Percentiles rank a stretch among this genome's conserved stretches.
Evolutionary conservation across 2,797 vertebrate species (phyloP).

Genomic region (Chanos chanos): DNA sequence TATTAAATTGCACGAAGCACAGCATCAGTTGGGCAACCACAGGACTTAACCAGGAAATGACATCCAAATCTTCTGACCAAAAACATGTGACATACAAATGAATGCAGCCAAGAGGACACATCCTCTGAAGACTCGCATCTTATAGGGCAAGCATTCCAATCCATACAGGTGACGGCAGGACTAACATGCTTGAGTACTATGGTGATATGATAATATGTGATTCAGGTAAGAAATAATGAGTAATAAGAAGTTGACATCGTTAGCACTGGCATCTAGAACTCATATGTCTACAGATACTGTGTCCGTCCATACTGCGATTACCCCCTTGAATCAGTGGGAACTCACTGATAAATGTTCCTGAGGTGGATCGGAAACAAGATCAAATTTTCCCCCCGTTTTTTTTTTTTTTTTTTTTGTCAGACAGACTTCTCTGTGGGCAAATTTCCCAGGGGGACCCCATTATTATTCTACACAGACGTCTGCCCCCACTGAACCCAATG

Average conservation of each 20-base stretch:
- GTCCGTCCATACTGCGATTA: not conserved
- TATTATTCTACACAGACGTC: slow-evolving; percentile 77
- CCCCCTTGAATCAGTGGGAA: slow-evolving; percentile 58
- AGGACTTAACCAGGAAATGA: slow-evolving; percentile 58
- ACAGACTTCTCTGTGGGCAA: slow-evolving; percentile 68
- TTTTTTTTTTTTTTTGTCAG: slow-evolving; percentile 63
- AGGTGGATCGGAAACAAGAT: slow-evolving; percentile 69
- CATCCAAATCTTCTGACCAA: slow-evolving; percentile 35
- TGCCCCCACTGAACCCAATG: slow-evolving; percentile 72
- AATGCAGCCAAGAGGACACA: not conserved
- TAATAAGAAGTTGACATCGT: too few relatives aligned
- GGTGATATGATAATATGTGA: too few relatives aligned
- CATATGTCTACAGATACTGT: too few relatives aligned
- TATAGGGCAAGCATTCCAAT: too few relatives aligned
- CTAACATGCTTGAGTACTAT: too few relatives aligned
- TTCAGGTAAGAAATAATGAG: too few relatives aligned
- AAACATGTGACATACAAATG: not conserved
- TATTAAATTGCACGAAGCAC: slow-evolving; percentile 17
- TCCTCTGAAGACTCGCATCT: too few relatives aligned
- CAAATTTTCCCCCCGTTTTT: too few relatives aligned
- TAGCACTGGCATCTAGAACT: too few relatives aligned
- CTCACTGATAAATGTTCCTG: slow-evolving; percentile 66
- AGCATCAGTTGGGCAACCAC: slow-evolving; percentile 37
- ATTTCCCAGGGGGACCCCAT: slow-evolving; percentile 77
- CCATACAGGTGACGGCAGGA: too few relatives aligned